Conservation (phyloP, 1,140 invertebrate species). For the Apolygus lucorum region DNA sequence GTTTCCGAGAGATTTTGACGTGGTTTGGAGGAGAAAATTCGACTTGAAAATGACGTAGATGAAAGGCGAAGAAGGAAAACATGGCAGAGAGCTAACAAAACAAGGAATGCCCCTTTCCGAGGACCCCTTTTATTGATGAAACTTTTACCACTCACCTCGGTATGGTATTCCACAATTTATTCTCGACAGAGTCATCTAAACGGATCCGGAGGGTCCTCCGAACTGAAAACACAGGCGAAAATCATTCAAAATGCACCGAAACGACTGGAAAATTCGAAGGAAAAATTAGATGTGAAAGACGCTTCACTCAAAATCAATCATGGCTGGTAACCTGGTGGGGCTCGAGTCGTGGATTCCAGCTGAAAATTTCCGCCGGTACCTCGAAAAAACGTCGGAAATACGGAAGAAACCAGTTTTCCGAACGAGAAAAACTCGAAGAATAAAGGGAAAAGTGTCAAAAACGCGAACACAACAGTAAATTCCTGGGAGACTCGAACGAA, state of each 20-base stretch:
- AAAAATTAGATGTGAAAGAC: too few relatives aligned
- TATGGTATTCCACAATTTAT: background rate
- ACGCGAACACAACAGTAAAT: background rate
- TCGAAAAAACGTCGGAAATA: background rate
- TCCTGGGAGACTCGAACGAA: background rate
- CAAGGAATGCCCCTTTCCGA: background rate
- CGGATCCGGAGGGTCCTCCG: background rate
- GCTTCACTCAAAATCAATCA: slow-evolving; percentile 11
- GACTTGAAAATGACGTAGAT: background rate
- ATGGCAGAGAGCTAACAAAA: background rate
- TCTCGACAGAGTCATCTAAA: background rate
- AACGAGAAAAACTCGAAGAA: background rate
- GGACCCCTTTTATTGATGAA: background rate
- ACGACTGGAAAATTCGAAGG: background rate
- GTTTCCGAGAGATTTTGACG: background rate
- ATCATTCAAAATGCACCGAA: background rate
- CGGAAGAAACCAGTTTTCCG: background rate
- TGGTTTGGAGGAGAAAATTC: background rate
- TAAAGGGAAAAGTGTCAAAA: background rate
- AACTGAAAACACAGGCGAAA: background rate
- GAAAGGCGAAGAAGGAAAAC: background rate
- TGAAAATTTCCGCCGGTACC: background rate
- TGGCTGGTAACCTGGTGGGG: slow-evolving; percentile 3
- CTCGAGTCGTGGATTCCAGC: too few relatives aligned
- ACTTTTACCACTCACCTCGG: background rate